phyloP scores from a whole-genome alignment of 1,140 invertebrate species.

The Riptortus pedestris region DNA sequence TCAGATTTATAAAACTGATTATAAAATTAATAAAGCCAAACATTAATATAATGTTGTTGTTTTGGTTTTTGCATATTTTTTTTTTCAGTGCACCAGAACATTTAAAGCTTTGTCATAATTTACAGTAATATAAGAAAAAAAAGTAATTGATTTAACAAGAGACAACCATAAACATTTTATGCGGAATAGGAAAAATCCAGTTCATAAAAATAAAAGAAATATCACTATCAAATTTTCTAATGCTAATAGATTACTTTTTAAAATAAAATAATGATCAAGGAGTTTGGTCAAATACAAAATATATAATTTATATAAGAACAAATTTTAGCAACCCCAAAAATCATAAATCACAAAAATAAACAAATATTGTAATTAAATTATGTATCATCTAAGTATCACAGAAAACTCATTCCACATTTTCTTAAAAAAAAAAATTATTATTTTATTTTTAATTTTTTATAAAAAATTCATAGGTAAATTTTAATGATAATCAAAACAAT shows the following conservation, averaged over 20 bases:
- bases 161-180: background rate
- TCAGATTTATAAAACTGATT: too few species aligned
- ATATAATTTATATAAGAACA: background rate
- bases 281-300: slow-evolving; percentile 3
- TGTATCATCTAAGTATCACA: slow-evolving; percentile 18
- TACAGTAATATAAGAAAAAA: background rate
- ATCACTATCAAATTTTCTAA: slow-evolving; percentile 5
- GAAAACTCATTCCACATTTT: slow-evolving; percentile 16
- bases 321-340: slow-evolving; percentile 9
- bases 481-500: slow-evolving; percentile 7
- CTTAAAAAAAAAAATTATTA: background rate
- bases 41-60: too few species aligned
- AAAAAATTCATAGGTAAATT: slow-evolving; percentile 4
- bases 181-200: background rate
- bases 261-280: slow-evolving; percentile 1
- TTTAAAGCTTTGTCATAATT: background rate
- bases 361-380: slow-evolving; percentile 12
- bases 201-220: slow-evolving; percentile 1
- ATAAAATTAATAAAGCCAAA: too few species aligned
- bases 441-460: background rate
- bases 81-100: background rate
- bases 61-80: too few species aligned
- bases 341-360: slow-evolving; percentile 11
- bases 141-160: background rate
- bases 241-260: background rate